These are phyloP conservation scores for Ophioninae sp. DNA, from an alignment of 2,888 invertebrate species.

Conservation along the genomic window DNA sequence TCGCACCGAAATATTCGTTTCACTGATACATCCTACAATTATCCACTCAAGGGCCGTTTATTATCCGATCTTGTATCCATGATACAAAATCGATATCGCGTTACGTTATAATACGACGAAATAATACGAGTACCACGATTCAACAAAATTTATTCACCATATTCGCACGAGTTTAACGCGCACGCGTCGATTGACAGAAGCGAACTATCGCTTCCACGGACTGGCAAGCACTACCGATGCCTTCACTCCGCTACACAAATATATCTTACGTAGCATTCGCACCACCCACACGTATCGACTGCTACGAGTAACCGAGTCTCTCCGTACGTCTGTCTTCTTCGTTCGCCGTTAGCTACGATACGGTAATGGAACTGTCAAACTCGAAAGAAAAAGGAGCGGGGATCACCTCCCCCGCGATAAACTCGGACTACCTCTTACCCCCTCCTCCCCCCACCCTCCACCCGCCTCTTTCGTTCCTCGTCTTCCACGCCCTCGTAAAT, in stretches of 20 bases:
- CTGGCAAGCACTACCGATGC: conserved; percentile 64
- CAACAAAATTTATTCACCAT: conserved; percentile 50
- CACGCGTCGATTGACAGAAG: conserved; percentile 71
- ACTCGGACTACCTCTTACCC: neutral
- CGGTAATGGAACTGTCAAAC: conserved; percentile 80
- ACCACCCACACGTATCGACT: too few relatives aligned
- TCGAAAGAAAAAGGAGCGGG: conserved; percentile 67
- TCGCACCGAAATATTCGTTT: conserved; percentile 24
- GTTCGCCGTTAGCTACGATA: conserved; percentile 74
- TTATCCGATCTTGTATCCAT: neutral
- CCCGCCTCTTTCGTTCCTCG: neutral
- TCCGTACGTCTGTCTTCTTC: conserved; percentile 21
- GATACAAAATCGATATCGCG: conserved; percentile 8
- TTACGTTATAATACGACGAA: neutral
- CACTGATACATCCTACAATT: conserved; percentile 41
- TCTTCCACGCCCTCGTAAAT: neutral
- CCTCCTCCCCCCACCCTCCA: too few relatives aligned
- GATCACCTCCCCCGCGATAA: conserved; percentile 20
- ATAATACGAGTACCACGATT: conserved; percentile 45
- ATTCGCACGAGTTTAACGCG: conserved; percentile 59
- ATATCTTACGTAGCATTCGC: neutral
- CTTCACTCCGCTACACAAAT: conserved; percentile 17
- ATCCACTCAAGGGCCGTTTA: conserved; percentile 16
- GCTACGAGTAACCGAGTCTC: too few relatives aligned
- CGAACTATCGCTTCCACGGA: conserved; percentile 69